Percentiles rank a stretch among this genome's conserved stretches.
Conservation (phyloP, 1,140 invertebrate genomes). For the Zaprionus lachaisei region DNA sequence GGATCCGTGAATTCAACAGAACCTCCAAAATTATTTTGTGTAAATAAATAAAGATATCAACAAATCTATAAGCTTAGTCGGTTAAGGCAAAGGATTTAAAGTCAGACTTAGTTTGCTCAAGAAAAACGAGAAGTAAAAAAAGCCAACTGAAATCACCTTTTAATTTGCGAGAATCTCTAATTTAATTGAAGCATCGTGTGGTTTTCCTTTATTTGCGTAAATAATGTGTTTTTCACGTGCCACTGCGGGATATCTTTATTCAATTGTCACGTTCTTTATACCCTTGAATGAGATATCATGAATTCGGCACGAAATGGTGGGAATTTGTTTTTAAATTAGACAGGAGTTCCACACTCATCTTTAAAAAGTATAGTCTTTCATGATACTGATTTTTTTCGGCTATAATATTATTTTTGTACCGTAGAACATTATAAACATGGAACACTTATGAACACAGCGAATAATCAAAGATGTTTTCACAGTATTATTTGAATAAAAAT, state of each 20-base stretch:
- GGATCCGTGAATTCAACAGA: neutral
- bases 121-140: neutral
- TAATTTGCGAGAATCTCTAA: slow-evolving; percentile 5
- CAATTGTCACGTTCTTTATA: slow-evolving; percentile 60
- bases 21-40: neutral
- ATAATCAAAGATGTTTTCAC: neutral
- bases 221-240: slow-evolving; percentile 6
- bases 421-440: neutral
- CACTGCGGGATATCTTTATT: slow-evolving; percentile 55
- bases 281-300: slow-evolving; percentile 6
- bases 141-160: neutral
- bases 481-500: neutral
- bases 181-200: slow-evolving; percentile 22
- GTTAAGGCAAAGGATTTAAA: neutral
- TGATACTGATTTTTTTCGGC: too few relatives aligned
- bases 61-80: neutral
- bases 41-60: neutral
- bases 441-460: neutral
- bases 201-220: neutral
- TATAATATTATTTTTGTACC: too few relatives aligned
- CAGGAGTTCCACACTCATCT: neutral
- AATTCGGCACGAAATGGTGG: neutral
- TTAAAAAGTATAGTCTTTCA: too few relatives aligned
- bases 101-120: neutral
- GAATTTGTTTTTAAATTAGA: neutral